Base-by-base conservation (phyloP, 2,113 vertebrate genomes). In the Pomatostomus ruficeps region DNA sequence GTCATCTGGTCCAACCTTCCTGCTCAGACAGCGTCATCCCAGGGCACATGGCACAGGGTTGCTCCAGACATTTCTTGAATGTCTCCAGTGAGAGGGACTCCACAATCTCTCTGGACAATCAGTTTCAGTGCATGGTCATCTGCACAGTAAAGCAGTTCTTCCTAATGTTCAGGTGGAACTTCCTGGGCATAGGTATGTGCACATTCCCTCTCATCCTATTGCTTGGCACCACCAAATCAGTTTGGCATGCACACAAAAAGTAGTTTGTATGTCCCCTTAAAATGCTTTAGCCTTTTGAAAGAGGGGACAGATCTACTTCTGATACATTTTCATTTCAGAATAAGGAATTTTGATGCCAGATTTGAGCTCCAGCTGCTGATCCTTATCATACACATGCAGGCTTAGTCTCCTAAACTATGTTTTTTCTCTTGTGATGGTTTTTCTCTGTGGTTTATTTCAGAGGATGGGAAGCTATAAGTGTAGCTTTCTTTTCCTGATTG, bases 201-300 rank as follows among this genome's bases (percentile, higher is more conserved):
- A 7, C 0, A 0, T n/a, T 81, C 7, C 20, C 16, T 52, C 45
- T 67, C 38, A 28, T 51, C 45, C 33, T 24, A 1, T 17, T 58
- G 9, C 33, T 23, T 73, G 28, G 52, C n/a, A 51, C 38, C 51
- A n/a, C 14, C 68, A 52, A 10, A n/a, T 59, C 33, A 38, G 15
- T 74, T 81, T 38, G 28, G 6, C 14, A n/a, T n/a, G n/a, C n/a
- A 33, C 20, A 11, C 36, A 59, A 51, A 45, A 66, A 11, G 3
- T 23, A 49, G 10, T 85, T 70, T 45, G 1, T n/a, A 14, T 40
- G 10, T 86, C 14, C 20, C 25, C 14, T 70, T 73, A 10, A 80
- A 81, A 85, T 51, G 14, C 24, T 88, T 72, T 43, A 57, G 16
- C 8, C 19, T 42, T 66, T 84, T 43, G 7, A 59, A 93, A 71